These are phyloP conservation scores for Pelodiscus sinensis DNA, from an alignment of 2,113 vertebrate genomes.

Conservation along the genomic window DNA sequence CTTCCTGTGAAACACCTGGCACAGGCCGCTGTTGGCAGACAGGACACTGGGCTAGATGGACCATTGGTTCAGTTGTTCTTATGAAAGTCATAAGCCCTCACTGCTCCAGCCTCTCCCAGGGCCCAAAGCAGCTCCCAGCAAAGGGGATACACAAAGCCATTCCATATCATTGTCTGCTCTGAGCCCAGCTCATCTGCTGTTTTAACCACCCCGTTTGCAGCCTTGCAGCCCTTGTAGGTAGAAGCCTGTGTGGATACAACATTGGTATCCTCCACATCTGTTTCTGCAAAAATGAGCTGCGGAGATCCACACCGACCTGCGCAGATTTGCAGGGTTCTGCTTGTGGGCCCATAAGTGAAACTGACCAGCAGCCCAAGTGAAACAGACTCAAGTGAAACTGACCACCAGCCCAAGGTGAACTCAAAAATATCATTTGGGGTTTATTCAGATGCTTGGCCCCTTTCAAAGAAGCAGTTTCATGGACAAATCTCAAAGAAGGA, in stretches of 20 bases:
- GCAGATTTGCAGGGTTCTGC: too few species aligned
- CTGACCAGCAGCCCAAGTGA: background rate
- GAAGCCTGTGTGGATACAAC: too few species aligned
- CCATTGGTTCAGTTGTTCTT: background rate
- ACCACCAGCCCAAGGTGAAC: background rate
- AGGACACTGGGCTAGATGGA: background rate
- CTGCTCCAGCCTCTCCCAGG: background rate
- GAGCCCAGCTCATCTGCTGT: background rate
- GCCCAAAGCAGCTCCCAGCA: background rate
- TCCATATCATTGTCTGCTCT: background rate
- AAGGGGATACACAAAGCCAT: background rate
- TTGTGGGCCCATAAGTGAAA: too few species aligned
- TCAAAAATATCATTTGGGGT: background rate
- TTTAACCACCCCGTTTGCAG: background rate
- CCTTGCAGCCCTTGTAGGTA: background rate
- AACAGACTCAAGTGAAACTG: background rate
- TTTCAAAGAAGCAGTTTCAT: background rate
- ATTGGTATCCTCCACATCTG: too few species aligned
- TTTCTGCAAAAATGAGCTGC: too few species aligned
- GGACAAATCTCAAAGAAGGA: background rate
- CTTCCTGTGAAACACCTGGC: background rate
- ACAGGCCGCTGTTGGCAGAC: background rate
- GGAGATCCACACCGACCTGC: too few species aligned
- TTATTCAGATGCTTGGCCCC: background rate
- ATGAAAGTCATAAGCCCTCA: background rate